Conservation (phyloP, 2,888 invertebrate species). For the Thymelicus sylvestris region DNA sequence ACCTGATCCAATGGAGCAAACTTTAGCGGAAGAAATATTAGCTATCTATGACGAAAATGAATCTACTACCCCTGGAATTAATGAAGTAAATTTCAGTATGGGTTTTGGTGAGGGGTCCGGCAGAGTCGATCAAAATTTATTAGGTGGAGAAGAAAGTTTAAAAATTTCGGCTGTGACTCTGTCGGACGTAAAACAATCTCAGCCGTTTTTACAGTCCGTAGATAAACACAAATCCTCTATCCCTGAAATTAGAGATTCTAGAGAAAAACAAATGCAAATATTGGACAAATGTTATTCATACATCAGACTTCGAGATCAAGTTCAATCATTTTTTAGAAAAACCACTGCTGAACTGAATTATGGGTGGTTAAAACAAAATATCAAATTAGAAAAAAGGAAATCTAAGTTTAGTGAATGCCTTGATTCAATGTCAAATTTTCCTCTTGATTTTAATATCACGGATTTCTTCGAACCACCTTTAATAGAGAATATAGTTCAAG, state of each 20-base stretch:
- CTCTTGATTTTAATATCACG: slow-evolving; percentile 82
- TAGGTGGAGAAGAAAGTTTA: slow-evolving; percentile 65
- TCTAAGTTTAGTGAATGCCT: slow-evolving; percentile 32
- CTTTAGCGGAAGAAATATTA: slow-evolving; percentile 69
- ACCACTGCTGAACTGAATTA: slow-evolving; percentile 58
- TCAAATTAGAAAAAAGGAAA: slow-evolving; percentile 47
- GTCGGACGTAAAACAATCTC: slow-evolving; percentile 84
- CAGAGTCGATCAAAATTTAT: slow-evolving; percentile 82
- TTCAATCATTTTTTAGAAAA: slow-evolving; percentile 68
- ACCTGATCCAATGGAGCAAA: slow-evolving; percentile 56
- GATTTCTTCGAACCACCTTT: slow-evolving; percentile 85
- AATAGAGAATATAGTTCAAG: slow-evolving; percentile 76
- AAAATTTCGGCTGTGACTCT: slow-evolving; percentile 84
- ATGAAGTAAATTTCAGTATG: slow-evolving; percentile 77
- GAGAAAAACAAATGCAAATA: slow-evolving; percentile 53
- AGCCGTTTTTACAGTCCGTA: slow-evolving; percentile 77
- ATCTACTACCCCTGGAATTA: slow-evolving; percentile 51
- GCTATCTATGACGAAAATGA: slow-evolving; percentile 53
- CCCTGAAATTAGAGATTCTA: slow-evolving; percentile 42
- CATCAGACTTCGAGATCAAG: slow-evolving; percentile 64
- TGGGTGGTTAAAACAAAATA: slow-evolving; percentile 50
- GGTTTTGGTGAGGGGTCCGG: slow-evolving; percentile 85
- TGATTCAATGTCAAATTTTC: slow-evolving; percentile 42
- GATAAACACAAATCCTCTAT: slow-evolving; percentile 48
- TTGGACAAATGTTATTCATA: slow-evolving; percentile 55